Percentiles rank a stretch among this genome's conserved stretches.
phyloP scores from a whole-genome alignment of 2,888 invertebrate genomes.

The Leptinotarsa rubiginosa region DNA sequence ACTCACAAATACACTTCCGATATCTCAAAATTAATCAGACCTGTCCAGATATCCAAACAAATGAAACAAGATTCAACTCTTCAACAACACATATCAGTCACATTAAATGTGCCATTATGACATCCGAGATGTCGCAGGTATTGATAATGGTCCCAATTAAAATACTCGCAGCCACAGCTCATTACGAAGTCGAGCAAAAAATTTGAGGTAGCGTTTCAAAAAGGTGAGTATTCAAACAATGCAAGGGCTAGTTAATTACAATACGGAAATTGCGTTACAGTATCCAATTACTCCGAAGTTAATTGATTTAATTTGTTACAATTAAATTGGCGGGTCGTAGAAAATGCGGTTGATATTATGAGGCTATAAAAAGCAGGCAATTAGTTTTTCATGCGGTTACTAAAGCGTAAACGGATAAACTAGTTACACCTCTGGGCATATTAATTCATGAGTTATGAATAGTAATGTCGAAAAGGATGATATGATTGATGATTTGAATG shows the following conservation, averaged over 20 bases:
- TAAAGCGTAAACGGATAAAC: conserved; percentile 14
- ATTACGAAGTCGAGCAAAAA: conserved; percentile 34
- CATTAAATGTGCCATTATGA: conserved; percentile 29
- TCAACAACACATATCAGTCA: conserved; percentile 24
- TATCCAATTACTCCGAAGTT: conserved; percentile 32
- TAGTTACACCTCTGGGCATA: conserved; percentile 19
- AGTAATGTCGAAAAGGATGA: conserved; percentile 1
- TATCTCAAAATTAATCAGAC: background rate
- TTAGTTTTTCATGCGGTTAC: conserved; percentile 15
- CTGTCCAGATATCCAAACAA: background rate
- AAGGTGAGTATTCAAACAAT: conserved; percentile 33
- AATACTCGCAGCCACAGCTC: conserved; percentile 34
- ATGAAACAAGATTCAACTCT: background rate
- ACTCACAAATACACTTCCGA: background rate
- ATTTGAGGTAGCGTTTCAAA: conserved; percentile 27
- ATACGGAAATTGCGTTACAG: conserved; percentile 37
- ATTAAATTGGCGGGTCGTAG: conserved; percentile 32
- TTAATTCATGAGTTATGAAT: conserved; percentile 18
- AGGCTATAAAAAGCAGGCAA: conserved; percentile 19
- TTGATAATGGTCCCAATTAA: conserved; percentile 39
- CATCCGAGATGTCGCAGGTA: conserved; percentile 26
- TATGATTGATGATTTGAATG: conserved; percentile 10
- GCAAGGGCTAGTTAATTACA: conserved; percentile 32
- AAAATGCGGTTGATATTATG: conserved; percentile 20
- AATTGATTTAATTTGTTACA: conserved; percentile 41